Evolutionary conservation across 2,797 vertebrate genomes (phyloP).

Genomic region (Hyperoplus immaculatus): DNA sequence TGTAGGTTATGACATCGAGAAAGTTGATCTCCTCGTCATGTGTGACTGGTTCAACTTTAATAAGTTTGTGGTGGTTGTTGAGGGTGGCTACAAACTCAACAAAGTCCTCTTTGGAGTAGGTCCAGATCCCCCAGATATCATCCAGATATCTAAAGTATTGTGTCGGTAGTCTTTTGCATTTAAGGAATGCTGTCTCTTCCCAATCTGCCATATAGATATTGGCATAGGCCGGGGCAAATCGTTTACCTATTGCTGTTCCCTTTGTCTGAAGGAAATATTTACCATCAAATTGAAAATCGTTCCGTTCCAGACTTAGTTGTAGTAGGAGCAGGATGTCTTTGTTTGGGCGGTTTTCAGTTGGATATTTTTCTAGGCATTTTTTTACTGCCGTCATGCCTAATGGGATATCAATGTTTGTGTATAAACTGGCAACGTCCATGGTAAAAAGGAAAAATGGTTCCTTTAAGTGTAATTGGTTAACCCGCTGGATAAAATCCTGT

Average conservation of each 20-base stretch:
- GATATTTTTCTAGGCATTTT: too few species aligned
- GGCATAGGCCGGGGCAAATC: neutral
- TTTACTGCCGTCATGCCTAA: too few species aligned
- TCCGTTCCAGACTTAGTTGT: neutral
- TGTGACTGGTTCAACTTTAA: neutral
- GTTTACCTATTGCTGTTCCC: neutral
- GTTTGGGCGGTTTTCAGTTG: too few species aligned
- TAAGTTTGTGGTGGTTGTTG: rapidly evolving
- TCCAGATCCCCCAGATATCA: neutral
- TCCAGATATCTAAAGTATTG: neutral
- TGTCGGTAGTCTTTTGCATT: neutral
- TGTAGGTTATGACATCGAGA: neutral
- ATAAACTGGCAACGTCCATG: too few species aligned
- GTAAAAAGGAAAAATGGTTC: too few species aligned
- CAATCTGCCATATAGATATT: neutral
- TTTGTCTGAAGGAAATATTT: neutral
- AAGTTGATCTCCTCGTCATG: neutral
- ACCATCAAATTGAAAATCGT: neutral
- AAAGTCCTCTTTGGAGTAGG: neutral
- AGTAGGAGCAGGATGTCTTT: neutral
- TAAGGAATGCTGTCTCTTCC: neutral
- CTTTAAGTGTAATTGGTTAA: too few species aligned
- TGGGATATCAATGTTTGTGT: too few species aligned
- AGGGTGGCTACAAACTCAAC: neutral
- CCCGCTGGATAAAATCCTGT: too few species aligned